Base-by-base conservation (phyloP, 2,888 invertebrate species). In the Spodoptera picta region DNA sequence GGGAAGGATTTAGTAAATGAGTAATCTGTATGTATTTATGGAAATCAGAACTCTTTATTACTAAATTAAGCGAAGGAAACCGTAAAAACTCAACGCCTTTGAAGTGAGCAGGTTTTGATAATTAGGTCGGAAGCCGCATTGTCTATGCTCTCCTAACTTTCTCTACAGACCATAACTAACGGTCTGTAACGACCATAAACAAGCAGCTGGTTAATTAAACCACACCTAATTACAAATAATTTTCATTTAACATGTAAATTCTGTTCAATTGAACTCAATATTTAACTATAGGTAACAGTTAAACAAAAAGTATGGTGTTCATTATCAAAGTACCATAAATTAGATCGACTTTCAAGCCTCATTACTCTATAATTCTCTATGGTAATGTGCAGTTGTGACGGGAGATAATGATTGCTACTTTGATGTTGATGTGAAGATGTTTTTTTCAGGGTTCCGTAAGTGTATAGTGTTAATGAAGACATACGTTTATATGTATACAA, bases 291-390 rank as follows among this genome's bases (percentile, higher is more conserved):
- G n/a, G n/a, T n/a, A 67, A 65, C 69, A 59, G 75, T 71, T 68
- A 52, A 65, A 36, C 36, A 36, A 71, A 71, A 67, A 59, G 53
- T n/a, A 54, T 52, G 65, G 57, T 59, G 55, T 53, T 69, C 75
- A 69, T 84, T 79, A 85, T 86, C 81, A 83, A 83, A 83, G 77
- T 69, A 76, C 80, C 79, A 83, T 87, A 87, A 86, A 88, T 85
- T 83, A 85, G 75, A 77, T 65, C 65, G 66, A 71, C 72, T 67
- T 81, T 85, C 83, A 81, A 75, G 82, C 60, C 82, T 86, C 86
- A 88, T 87, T 87, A 86, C 80, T 69, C 76, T 75, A 78, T 83
- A 84, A 87, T 88, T 87, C 78, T 78, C 75, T 84, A 88, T 88
- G 88, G 67, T 87, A 88, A 88, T 88, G 64, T 50, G 74, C 85